Percentiles rank a stretch among this genome's conserved stretches.
phyloP scores from a whole-genome alignment of 2,797 vertebrate species.

The Peromyscus attwateri region DNA sequence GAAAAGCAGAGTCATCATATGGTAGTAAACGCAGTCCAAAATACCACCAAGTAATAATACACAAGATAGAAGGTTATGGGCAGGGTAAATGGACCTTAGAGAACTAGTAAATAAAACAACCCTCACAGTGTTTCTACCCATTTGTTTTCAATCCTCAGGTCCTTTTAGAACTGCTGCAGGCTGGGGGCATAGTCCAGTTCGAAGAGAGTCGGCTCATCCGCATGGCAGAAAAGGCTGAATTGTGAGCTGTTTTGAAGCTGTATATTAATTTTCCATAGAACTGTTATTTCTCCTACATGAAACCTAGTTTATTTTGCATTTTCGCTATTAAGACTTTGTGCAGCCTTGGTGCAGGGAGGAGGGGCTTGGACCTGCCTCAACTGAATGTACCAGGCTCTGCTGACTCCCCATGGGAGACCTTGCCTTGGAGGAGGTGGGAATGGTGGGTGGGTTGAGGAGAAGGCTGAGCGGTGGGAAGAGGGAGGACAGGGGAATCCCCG shows the following conservation, averaged over 20 bases:
- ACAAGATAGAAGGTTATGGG: neutral
- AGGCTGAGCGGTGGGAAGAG: no score
- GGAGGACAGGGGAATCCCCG: no score
- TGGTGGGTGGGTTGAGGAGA: no score
- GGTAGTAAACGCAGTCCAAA: constrained; percentile 5
- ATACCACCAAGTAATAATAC: neutral
- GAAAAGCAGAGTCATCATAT: neutral
- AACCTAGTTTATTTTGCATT: neutral
- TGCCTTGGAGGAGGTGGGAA: no score
- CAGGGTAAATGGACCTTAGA: neutral
- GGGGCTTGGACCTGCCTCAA: no score
- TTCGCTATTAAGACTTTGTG: neutral
- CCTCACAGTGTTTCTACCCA: constrained; percentile 22
- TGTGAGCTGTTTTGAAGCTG: constrained; percentile 90
- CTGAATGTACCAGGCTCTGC: no score
- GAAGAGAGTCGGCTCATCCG: constrained; percentile 94
- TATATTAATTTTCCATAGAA: neutral
- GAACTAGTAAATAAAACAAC: constrained; percentile 40
- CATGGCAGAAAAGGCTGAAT: constrained; percentile 97
- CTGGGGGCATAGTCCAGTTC: constrained; percentile 96
- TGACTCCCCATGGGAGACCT: no score
- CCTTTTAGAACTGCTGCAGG: constrained; percentile 96
- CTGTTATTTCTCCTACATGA: constrained; percentile 57
- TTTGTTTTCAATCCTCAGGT: constrained; percentile 89
- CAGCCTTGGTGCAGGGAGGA: no score